These are phyloP conservation scores for Melinopterus prodromus DNA, from an alignment of 2,888 invertebrate genomes.

Conservation along the genomic window DNA sequence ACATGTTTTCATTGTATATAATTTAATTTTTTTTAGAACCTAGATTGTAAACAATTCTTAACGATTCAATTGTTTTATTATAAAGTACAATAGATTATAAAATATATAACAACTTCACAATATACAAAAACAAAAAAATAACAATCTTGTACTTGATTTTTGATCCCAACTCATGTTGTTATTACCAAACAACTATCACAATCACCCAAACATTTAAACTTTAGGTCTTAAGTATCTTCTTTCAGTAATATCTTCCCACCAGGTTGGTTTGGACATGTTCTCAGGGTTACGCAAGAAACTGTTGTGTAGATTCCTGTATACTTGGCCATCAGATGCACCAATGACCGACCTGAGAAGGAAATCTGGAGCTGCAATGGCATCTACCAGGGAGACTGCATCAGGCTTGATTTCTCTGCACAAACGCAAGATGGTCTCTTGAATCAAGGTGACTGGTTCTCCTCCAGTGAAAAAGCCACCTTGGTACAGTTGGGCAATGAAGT, in stretches of 20 bases:
- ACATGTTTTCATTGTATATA: no score
- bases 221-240: constrained; percentile 62
- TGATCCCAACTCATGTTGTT: neutral
- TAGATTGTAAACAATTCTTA: neutral
- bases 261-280: constrained; percentile 72
- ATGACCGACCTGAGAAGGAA: constrained; percentile 85
- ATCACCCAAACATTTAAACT: constrained; percentile 52
- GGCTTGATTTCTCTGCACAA: constrained; percentile 71
- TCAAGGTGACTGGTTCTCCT: constrained; percentile 64
- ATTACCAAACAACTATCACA: neutral
- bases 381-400: constrained; percentile 81
- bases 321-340: constrained; percentile 88
- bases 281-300: constrained; percentile 71
- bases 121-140: neutral
- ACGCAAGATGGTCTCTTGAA: constrained; percentile 73
- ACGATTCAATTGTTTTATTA: neutral
- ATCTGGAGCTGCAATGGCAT: constrained; percentile 88
- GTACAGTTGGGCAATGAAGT: constrained; percentile 74
- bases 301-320: constrained; percentile 79
- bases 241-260: constrained; percentile 80
- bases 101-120: neutral
- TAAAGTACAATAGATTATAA: neutral
- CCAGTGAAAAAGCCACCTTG: constrained; percentile 70
- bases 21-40: no score
- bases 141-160: neutral